Evolutionary conservation across 2,888 invertebrate species (phyloP), one percentile per base, ranked within the genome.

Genomic region (Drosophila hawaiiensis): DNA sequence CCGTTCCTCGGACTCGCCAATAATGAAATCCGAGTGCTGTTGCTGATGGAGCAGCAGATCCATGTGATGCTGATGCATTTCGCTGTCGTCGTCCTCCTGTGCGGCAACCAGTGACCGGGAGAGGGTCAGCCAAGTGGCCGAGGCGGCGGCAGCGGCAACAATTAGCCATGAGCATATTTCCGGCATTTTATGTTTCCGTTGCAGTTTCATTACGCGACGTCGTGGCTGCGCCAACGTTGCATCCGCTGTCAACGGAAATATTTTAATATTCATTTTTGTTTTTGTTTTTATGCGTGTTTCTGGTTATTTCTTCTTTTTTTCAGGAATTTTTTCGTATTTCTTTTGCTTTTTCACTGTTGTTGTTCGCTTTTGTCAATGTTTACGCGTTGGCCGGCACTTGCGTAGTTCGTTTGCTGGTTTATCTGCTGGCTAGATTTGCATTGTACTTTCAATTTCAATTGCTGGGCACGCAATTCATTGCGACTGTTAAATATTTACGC

Each of bases 121-220:
- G 37, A 82, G 71, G 61, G 84, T 76, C 56, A 91, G 56, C 80
- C 88, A 90, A 85, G 90, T 90, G 81, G 89, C 86, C 54, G 71
- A 68, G 47, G 54, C 73, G 73, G 72, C 74, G 74, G 74, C 83
- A 75, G 82, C 78, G 84, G 73, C 90, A 80, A 85, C 91, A 92
- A 92, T 92, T 91, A 92, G 90, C 89, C 91, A 90, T 82, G 90
- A 89, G 82, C 87, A 91, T 90, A 92, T 91, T 91, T 92, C 92
- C 92, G 92, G 90, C 88, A 90, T 84, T 92, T 91, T 84, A 82
- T 91, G 90, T 89, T 91, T 91, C 86, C 92, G 91, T 74, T 91
- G 91, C 83, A 87, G 80, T 89, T 90, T 88, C 82, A 80, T 85
- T 78, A 78, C 72, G 68, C 80, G 67, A 50, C 77, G 63, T 55